These are phyloP conservation scores for human DNA, from an alignment of 2,113 vertebrate species.

Conservation along the genomic window GRCh38 chr2:192689001-192689500, in stretches of 20 bases:
- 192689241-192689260: neutral
- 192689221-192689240: too few species aligned
- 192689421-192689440: neutral
- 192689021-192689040: too few species aligned
- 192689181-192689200: too few species aligned
- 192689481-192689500: neutral
- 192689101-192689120: too few species aligned
- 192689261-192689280: neutral
- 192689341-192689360: neutral
- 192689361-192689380: neutral
- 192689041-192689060: too few species aligned
- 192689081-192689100: too few species aligned
- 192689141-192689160: too few species aligned
- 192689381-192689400: neutral
- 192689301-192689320: neutral
- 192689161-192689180: too few species aligned
- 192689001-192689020: too few species aligned
- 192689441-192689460: neutral
- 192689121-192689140: too few species aligned
- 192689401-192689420: neutral
- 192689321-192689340: neutral
- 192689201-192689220: too few species aligned
- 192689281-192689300: neutral
- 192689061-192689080: too few species aligned
- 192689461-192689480: neutral